Evolutionary conservation across 2,113 vertebrate genomes (phyloP).

Genomic region (Spea multiplicata): DNA sequence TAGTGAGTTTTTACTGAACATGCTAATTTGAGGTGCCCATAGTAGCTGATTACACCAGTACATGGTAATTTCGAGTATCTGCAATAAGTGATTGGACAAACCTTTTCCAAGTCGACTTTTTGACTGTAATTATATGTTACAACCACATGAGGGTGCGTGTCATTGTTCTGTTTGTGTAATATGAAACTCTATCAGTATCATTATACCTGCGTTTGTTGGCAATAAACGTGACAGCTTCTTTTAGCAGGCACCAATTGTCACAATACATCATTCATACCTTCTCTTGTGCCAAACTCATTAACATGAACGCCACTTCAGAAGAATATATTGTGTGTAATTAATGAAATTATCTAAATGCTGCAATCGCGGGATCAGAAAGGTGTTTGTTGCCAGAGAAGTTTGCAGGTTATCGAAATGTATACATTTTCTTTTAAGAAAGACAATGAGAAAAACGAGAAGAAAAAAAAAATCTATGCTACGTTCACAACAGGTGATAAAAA

Average conservation of each 20-base stretch:
- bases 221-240: conserved; percentile 37
- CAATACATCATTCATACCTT: conserved; percentile 42
- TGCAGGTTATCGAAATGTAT: conserved; percentile 14
- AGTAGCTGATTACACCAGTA: conserved; percentile 16
- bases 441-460: no score
- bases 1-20: conserved; percentile 19
- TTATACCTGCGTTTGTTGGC: conserved; percentile 42
- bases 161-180: conserved; percentile 57
- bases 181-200: conserved; percentile 14
- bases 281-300: conserved; percentile 42
- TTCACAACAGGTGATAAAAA: no score
- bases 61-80: conserved; percentile 41
- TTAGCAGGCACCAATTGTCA: conserved; percentile 38
- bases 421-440: no score
- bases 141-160: conserved; percentile 69
- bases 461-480: no score
- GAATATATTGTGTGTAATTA: conserved; percentile 39
- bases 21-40: conserved; percentile 37
- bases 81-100: conserved; percentile 30
- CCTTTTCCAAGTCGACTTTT: conserved; percentile 46
- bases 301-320: conserved; percentile 27
- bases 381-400: conserved; percentile 2
- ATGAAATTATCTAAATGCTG: conserved; percentile 35
- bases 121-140: conserved; percentile 58
- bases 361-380: conserved; percentile 30